phyloP scores from a whole-genome alignment of 1,140 invertebrate genomes.

The Globodera rostochiensis region DNA sequence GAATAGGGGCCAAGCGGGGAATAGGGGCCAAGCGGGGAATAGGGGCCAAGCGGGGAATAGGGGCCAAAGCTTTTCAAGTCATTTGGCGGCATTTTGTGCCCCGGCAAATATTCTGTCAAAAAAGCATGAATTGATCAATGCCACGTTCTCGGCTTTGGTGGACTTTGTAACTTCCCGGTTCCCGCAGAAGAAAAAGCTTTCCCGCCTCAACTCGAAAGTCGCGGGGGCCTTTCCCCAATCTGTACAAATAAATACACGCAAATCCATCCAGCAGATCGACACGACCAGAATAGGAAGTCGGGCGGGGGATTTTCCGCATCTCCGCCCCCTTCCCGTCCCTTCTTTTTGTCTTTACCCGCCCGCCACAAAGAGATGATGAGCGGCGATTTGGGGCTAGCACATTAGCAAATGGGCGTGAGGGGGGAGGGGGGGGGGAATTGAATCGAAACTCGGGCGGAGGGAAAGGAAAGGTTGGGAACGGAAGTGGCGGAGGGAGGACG shows the following conservation, averaged over 20 bases:
- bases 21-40: neutral
- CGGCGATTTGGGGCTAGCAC: neutral
- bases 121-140: no score
- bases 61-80: neutral
- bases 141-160: no score
- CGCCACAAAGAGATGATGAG: neutral
- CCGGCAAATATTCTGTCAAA: no score
- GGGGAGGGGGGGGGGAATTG: neutral
- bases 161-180: no score
- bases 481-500: no score
- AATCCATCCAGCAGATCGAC: no score
- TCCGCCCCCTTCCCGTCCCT: neutral
- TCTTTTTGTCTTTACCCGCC: neutral
- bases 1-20: neutral
- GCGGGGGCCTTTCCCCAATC: no score
- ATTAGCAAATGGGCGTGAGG: neutral
- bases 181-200: no score
- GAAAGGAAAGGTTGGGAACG: no score
- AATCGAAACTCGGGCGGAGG: neutral
- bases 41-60: neutral
- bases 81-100: neutral
- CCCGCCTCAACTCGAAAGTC: no score
- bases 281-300: neutral
- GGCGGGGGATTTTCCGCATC: neutral
- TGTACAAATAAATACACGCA: no score